These are phyloP conservation scores for Euphonia xanthogaster DNA, from an alignment of 2,797 vertebrate species.

Conservation along the genomic window DNA sequence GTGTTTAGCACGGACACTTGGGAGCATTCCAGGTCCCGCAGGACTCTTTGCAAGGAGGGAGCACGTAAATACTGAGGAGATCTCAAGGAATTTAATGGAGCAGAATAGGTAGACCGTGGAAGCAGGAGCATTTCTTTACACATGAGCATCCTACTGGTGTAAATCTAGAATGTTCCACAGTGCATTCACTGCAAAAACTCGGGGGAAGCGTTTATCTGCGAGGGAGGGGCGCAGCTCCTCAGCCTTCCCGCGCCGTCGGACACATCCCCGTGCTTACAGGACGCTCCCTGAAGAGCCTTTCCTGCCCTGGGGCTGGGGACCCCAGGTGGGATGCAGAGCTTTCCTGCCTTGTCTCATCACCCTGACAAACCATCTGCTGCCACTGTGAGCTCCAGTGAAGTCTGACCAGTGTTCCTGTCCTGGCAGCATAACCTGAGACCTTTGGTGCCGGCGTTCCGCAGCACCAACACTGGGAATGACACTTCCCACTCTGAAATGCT, in stretches of 20 bases:
- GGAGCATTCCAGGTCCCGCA: neutral
- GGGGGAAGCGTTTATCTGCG: fast-evolving
- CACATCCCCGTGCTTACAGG: neutral
- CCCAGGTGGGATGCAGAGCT: neutral
- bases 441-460: fast-evolving
- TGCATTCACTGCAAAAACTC: neutral
- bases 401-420: neutral
- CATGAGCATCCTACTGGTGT: fast-evolving
- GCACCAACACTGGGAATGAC: neutral
- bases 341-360: neutral
- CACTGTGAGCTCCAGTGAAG: neutral
- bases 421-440: neutral
- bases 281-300: neutral
- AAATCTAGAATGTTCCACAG: neutral
- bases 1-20: neutral
- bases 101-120: neutral
- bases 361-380: neutral
- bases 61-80: neutral
- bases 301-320: neutral
- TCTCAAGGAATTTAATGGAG: neutral
- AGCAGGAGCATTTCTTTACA: neutral
- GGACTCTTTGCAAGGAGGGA: neutral
- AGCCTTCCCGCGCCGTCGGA: fast-evolving
- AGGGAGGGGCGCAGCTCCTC: neutral
- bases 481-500: neutral